These are phyloP conservation scores for Sarcophaga caerulescens DNA, from an alignment of 2,888 invertebrate genomes.

Conservation along the genomic window DNA sequence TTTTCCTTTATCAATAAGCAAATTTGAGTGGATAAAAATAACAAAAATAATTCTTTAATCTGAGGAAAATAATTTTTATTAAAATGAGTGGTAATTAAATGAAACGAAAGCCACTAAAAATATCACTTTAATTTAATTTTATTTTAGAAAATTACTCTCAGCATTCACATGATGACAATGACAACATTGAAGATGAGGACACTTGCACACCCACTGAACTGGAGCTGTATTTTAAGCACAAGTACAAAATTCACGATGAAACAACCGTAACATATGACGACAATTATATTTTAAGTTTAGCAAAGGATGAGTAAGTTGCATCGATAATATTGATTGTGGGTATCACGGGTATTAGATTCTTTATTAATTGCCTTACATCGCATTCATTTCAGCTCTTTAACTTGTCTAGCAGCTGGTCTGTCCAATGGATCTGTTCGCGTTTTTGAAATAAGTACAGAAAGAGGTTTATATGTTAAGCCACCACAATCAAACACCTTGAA, in stretches of 20 bases:
- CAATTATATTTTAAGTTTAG: constrained; percentile 84
- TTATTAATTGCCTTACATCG: neutral
- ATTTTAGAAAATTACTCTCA: neutral
- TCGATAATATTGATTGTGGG: neutral
- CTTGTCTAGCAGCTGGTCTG: constrained; percentile 82
- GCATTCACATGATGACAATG: neutral
- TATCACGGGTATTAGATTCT: neutral
- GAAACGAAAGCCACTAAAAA: no score
- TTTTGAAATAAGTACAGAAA: constrained; percentile 81
- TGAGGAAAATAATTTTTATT: neutral
- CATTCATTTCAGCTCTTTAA: constrained; percentile 71
- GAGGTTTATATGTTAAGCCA: constrained; percentile 73
- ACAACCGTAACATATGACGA: constrained; percentile 82
- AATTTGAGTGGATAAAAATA: no score
- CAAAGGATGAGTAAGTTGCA: constrained; percentile 82
- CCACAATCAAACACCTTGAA: constrained; percentile 14
- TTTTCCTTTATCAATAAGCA: no score
- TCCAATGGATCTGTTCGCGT: constrained; percentile 82
- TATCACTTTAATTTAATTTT: neutral
- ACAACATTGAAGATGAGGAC: constrained; percentile 74
- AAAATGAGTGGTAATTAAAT: neutral
- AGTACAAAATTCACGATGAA: constrained; percentile 80
- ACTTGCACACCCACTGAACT: constrained; percentile 74
- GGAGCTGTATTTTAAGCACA: constrained; percentile 72
- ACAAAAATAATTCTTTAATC: no score